phyloP scores from a whole-genome alignment of 2,113 vertebrate species.

The Vulpes ferrilata region DNA sequence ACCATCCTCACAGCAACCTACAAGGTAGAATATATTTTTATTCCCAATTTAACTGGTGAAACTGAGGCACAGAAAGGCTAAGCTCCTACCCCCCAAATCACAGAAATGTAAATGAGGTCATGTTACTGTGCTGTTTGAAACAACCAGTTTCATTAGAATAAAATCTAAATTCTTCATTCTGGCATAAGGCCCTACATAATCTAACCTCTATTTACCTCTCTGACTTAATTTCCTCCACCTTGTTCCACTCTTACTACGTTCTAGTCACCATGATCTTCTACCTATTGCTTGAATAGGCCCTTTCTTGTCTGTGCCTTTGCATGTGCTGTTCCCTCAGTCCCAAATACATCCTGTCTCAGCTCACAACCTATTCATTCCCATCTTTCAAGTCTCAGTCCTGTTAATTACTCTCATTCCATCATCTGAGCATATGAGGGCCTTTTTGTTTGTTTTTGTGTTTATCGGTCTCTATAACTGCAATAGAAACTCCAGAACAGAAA shows the following conservation, averaged over 20 bases:
- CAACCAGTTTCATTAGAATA: neutral
- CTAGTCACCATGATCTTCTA: neutral
- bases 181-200: neutral
- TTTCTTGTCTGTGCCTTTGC: neutral
- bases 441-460: neutral
- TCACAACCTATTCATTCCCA: neutral
- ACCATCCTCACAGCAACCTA: neutral
- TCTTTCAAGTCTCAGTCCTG: neutral
- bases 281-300: neutral
- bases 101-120: neutral
- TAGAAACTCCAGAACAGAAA: conserved; percentile 14
- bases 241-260: neutral
- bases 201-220: neutral
- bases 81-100: neutral
- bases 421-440: neutral
- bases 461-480: neutral
- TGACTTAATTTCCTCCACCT: neutral
- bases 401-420: neutral
- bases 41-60: neutral
- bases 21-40: neutral
- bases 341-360: neutral
- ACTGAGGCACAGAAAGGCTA: neutral
- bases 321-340: neutral
- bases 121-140: neutral
- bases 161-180: neutral